Evolutionary conservation across 2,113 vertebrate genomes (phyloP).

Genomic region (Ariopsis seemanni): DNA sequence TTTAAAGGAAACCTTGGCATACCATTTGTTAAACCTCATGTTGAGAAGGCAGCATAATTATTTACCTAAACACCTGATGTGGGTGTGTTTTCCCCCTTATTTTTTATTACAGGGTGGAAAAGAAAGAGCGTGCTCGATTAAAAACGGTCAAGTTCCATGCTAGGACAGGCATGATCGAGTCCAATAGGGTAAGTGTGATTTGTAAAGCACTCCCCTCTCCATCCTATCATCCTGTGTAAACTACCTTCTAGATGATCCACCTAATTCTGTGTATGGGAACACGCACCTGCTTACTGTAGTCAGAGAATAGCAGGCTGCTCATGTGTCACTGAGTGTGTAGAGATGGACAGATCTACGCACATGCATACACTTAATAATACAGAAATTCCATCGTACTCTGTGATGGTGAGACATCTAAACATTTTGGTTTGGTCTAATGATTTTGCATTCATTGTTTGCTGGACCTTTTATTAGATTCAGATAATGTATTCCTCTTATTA

Average conservation of each 20-base stretch:
- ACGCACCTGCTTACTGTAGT: constrained; percentile 59
- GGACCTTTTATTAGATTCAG: background rate
- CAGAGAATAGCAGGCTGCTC: constrained; percentile 52
- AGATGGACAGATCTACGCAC: background rate
- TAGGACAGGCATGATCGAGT: constrained; percentile 97
- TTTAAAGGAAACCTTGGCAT: background rate
- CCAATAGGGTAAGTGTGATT: constrained; percentile 89
- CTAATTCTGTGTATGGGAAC: constrained; percentile 65
- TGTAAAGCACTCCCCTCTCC: background rate
- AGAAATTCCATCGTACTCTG: background rate
- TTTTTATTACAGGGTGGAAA: constrained; percentile 76
- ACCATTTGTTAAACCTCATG: background rate
- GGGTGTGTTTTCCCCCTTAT: background rate
- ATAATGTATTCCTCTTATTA: background rate
- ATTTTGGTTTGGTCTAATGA: background rate
- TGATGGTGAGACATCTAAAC: constrained; percentile 20
- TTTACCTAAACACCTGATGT: background rate
- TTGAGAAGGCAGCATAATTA: background rate
- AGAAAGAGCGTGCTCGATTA: constrained; percentile 95
- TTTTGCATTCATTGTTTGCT: constrained; percentile 29
- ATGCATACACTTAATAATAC: background rate
- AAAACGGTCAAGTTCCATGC: constrained; percentile 99
- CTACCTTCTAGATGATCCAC: constrained; percentile 65
- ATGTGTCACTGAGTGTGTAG: constrained; percentile 45
- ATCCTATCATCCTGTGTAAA: constrained; percentile 38